Base-by-base conservation (phyloP, 1,140 invertebrate species). In the Cyclargus thomasi region DNA sequence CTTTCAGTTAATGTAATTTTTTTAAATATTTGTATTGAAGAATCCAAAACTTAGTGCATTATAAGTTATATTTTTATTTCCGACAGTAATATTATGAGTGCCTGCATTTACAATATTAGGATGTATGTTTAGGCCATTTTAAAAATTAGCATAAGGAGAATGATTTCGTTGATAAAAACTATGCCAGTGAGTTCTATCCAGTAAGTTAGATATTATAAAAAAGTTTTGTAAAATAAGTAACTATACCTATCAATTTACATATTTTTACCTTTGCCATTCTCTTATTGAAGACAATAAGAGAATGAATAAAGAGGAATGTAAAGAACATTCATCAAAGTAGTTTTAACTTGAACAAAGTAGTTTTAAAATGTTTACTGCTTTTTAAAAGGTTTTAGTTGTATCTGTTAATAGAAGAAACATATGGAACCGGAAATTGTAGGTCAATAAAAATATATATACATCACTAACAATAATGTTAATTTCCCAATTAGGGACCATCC, bases 51-150 rank as follows among this genome's bases (percentile, higher is more conserved):
- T 47, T 47, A 47, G 39, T 47, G 39, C 39, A 47, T 47, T 11
- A 14, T 8, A 16, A 14, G 0, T 47, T 14, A 47, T 2, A 47
- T 8, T 11, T 2, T 47, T 47, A 16, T 47, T 14, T 2, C 14
- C 10, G 39, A 14, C 39, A 47, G 8, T 14, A 14, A 47, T n/a
- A n/a, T 11, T 10, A 47, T 47, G 39, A 47, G 39, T 47, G 39
- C 39, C 14, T 47, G 39, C 39, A 47, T 47, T 47, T 47, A 47
- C 11, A 7, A 11, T 47, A 14, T 47, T 47, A 14, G 2, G 10
- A 47, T 16, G 10, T 16, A 16, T 68, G 29, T 35, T 68, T 68
- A 55, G 21, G 20, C 53, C n/a, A 29, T 63, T 62, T 20, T 68
- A 64, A 20, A 16, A 16, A 47, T 47, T 47, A 47, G 39, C 39